Percentiles rank a stretch among this genome's conserved stretches.
Conservation (phyloP, 2,797 vertebrate species). For the Taenioides sp. region DNA sequence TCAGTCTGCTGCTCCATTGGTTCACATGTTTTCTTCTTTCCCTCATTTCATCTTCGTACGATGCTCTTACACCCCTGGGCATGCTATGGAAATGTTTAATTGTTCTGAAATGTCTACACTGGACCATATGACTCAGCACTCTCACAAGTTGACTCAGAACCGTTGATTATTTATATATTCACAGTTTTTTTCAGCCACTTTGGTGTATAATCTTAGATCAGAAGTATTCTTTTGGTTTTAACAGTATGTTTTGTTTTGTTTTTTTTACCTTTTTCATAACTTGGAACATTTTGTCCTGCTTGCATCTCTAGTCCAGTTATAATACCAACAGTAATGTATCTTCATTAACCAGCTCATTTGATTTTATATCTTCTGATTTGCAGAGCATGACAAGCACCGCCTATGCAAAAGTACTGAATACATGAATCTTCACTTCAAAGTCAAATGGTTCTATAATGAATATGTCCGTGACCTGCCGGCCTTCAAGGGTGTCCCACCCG, state of each 20-base stretch:
- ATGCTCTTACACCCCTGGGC: constrained; percentile 23
- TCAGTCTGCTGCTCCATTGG: constrained; percentile 14
- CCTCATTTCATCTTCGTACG: constrained; percentile 7
- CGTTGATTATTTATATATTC: not conserved
- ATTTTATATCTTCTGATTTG: constrained; percentile 68
- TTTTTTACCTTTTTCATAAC: not conserved
- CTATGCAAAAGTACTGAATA: constrained; percentile 99
- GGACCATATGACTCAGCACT: constrained; percentile 56
- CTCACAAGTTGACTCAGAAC: constrained; percentile 37
- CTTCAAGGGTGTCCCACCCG: constrained; percentile 90
- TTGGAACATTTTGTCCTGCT: not conserved
- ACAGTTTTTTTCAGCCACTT: not conserved
- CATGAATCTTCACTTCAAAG: constrained; percentile 99
- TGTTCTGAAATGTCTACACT: constrained; percentile 55
- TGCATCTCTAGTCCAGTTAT: not conserved
- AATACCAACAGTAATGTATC: not conserved
- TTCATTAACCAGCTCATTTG: constrained; percentile 24
- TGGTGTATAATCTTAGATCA: not conserved
- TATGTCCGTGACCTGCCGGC: constrained; percentile 92
- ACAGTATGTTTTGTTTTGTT: not conserved
- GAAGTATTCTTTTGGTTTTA: not conserved
- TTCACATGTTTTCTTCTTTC: constrained; percentile 30
- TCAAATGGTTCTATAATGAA: constrained; percentile 99
- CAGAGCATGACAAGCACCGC: constrained; percentile 96
- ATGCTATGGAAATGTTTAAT: constrained; percentile 54